Conservation (phyloP, 2,113 vertebrate genomes). For the Perognathus longimembris region DNA sequence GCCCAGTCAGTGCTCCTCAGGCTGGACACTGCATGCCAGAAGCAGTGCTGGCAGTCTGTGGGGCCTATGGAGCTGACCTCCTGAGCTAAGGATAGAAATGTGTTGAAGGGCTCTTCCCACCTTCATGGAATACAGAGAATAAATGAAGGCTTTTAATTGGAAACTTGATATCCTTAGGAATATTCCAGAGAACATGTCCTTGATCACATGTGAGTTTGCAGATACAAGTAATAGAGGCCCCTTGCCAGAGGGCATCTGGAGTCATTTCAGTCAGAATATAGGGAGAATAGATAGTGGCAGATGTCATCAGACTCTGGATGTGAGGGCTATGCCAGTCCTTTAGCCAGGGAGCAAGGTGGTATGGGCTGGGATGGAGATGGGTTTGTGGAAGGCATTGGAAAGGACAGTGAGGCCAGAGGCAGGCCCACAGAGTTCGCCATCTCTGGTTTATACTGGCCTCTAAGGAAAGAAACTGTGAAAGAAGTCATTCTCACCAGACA, state of each 20-base stretch:
- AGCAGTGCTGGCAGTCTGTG: no score
- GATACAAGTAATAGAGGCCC: background rate
- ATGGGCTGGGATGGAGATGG: background rate
- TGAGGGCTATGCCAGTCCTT: background rate
- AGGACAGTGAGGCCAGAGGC: background rate
- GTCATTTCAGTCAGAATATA: no score
- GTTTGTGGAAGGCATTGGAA: background rate
- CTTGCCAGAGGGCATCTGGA: background rate
- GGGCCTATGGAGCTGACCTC: no score
- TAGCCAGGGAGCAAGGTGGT: no score
- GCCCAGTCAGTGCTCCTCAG: no score
- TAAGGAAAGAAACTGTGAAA: background rate
- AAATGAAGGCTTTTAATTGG: background rate
- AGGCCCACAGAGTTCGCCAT: background rate
- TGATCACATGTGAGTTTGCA: background rate
- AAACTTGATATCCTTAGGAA: background rate
- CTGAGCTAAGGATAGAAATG: no score
- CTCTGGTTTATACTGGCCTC: background rate
- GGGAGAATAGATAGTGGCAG: background rate
- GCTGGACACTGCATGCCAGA: no score
- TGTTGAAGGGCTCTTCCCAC: background rate
- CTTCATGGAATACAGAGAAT: background rate
- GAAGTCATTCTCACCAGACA: no score
- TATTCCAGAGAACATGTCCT: background rate
- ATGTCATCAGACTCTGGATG: background rate